phyloP scores from a whole-genome alignment of 2,888 invertebrate genomes.

The Ochlodes sylvanus region DNA sequence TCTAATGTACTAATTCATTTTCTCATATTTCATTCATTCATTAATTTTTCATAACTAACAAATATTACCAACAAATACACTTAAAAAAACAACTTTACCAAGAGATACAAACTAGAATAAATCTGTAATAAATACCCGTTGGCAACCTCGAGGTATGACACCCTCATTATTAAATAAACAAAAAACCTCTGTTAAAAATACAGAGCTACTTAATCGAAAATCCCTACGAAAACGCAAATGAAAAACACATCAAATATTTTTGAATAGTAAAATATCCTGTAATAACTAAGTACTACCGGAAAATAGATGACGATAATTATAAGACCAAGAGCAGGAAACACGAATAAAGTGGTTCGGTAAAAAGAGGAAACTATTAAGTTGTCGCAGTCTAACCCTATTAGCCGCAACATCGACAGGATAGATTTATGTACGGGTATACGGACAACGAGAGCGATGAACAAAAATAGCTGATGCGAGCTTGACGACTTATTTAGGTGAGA shows the following conservation, averaged over 20 bases:
- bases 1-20: too few relatives aligned
- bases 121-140: too few relatives aligned
- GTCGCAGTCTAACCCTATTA: constrained; percentile 69
- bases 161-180: too few relatives aligned
- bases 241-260: constrained; percentile 17
- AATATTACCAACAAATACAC: too few relatives aligned
- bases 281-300: constrained; percentile 29
- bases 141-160: too few relatives aligned
- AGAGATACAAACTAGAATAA: too few relatives aligned
- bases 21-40: too few relatives aligned
- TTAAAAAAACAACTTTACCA: too few relatives aligned
- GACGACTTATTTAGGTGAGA: constrained; percentile 47
- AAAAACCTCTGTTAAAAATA: too few relatives aligned
- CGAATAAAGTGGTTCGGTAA: constrained; percentile 45
- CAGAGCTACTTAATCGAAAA: too few relatives aligned
- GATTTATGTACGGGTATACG: constrained; percentile 56
- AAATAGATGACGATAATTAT: constrained; percentile 31
- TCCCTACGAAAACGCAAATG: too few relatives aligned
- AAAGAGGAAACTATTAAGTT: constrained; percentile 80
- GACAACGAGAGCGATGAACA: constrained; percentile 20
- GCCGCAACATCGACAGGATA: constrained; percentile 67
- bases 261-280: constrained; percentile 3
- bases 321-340: constrained; percentile 45
- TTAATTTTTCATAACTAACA: too few relatives aligned
- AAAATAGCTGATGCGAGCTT: constrained; percentile 37